These are phyloP conservation scores for Neodiprion pinetum DNA, from an alignment of 1,140 invertebrate species.

Conservation along the genomic window DNA sequence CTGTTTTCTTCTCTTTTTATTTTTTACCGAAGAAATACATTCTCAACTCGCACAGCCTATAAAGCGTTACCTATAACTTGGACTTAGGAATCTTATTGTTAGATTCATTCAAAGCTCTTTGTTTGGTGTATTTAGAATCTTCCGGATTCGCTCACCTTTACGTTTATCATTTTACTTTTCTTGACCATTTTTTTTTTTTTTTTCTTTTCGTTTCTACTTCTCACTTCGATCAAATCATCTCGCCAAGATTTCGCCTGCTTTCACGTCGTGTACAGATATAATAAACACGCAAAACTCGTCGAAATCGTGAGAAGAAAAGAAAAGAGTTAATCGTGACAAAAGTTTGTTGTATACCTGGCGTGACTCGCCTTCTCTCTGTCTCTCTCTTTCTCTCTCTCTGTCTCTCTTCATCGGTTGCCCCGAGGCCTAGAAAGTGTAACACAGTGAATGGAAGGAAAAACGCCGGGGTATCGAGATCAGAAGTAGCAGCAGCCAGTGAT, in stretches of 20 bases:
- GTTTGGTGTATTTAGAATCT: neutral
- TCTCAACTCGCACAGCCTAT: too few species aligned
- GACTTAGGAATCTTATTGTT: too few species aligned
- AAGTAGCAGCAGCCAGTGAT: too few species aligned
- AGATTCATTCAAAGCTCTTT: neutral
- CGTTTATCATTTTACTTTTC: slow-evolving; percentile 19
- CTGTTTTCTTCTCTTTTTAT: too few species aligned
- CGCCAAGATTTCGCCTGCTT: neutral
- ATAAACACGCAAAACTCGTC: neutral
- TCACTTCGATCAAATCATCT: slow-evolving; percentile 18
- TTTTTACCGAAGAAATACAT: too few species aligned
- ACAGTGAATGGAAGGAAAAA: too few species aligned
- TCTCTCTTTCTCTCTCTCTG: slow-evolving; percentile 18
- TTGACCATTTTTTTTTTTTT: slow-evolving; percentile 17
- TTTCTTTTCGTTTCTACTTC: slow-evolving; percentile 23
- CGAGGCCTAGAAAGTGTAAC: too few species aligned
- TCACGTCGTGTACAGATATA: too few species aligned
- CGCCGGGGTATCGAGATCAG: too few species aligned
- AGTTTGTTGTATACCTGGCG: neutral
- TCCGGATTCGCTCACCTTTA: neutral
- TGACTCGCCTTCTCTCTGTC: neutral
- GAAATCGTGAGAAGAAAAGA: neutral
- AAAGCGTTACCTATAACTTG: too few species aligned
- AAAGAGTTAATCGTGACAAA: neutral
- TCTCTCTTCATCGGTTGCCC: slow-evolving; percentile 22